phyloP scores from a whole-genome alignment of 2,888 invertebrate genomes.

The Slavum lentiscoides region DNA sequence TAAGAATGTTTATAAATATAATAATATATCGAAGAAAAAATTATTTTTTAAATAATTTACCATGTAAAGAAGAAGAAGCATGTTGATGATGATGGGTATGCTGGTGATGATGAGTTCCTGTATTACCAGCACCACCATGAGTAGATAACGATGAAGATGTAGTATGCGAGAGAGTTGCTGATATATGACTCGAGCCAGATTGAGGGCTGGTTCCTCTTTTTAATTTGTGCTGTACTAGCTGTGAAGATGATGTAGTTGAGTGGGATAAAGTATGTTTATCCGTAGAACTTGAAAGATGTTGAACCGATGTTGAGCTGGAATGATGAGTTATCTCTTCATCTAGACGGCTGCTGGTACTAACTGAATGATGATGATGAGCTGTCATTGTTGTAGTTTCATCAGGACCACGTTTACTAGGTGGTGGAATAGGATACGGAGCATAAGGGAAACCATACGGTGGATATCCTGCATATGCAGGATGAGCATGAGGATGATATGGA shows the following conservation, averaged over 20 bases:
- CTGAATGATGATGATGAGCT: slow-evolving; percentile 72
- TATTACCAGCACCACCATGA: slow-evolving; percentile 61
- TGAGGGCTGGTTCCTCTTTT: slow-evolving; percentile 57
- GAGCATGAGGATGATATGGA: slow-evolving; percentile 66
- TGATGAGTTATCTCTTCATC: slow-evolving; percentile 64
- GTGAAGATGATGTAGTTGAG: slow-evolving; percentile 70
- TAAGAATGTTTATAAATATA: slow-evolving; percentile 13
- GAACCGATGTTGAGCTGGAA: slow-evolving; percentile 69
- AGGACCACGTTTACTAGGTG: slow-evolving; percentile 60
- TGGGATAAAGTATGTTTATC: slow-evolving; percentile 69
- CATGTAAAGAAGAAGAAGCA: slow-evolving; percentile 44
- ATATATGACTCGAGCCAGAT: slow-evolving; percentile 60
- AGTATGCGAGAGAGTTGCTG: slow-evolving; percentile 65
- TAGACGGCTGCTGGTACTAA: slow-evolving; percentile 70
- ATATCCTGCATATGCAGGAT: slow-evolving; percentile 65
- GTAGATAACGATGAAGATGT: slow-evolving; percentile 59
- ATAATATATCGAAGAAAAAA: neutral
- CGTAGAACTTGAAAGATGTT: slow-evolving; percentile 64
- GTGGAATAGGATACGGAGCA: slow-evolving; percentile 62
- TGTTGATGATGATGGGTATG: slow-evolving; percentile 59
- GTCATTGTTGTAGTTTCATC: slow-evolving; percentile 71
- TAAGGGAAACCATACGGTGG: slow-evolving; percentile 56
- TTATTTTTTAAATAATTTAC: slow-evolving; percentile 21
- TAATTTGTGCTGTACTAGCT: slow-evolving; percentile 69
- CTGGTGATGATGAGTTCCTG: slow-evolving; percentile 70